Evolutionary conservation across 2,888 invertebrate species (phyloP).

Genomic region (Noctua janthina): DNA sequence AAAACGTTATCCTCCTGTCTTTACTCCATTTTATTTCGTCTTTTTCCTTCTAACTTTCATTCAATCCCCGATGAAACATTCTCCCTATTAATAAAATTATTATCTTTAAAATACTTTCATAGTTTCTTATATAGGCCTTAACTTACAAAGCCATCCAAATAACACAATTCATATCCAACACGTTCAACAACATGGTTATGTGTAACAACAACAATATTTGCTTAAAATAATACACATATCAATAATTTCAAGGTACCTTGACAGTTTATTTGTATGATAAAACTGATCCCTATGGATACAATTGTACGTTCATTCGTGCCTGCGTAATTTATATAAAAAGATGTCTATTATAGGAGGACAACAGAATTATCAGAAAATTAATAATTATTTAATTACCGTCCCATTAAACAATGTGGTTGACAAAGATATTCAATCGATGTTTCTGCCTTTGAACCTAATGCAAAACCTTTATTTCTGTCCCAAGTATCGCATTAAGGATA

Average conservation of each 20-base stretch:
- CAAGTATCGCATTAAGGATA: constrained; percentile 54
- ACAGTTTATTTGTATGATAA: neutral
- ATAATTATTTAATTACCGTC: neutral
- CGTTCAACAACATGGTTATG: neutral
- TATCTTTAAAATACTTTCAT: too few species aligned
- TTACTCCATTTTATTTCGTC: too few species aligned
- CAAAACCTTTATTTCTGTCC: constrained; percentile 36
- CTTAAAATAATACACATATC: neutral
- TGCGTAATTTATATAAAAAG: neutral
- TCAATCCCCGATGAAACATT: neutral
- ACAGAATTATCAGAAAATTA: neutral
- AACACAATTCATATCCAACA: neutral
- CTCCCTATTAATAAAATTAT: too few species aligned
- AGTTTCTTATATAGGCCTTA: too few species aligned
- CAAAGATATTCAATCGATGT: constrained; percentile 47
- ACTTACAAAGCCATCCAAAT: neutral
- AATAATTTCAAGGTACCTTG: neutral
- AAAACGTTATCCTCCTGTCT: too few species aligned
- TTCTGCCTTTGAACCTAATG: constrained; percentile 45
- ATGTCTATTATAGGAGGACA: neutral
- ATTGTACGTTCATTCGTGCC: neutral
- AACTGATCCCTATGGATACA: neutral
- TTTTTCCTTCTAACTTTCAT: too few species aligned
- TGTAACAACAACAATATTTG: neutral
- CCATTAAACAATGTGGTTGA: constrained; percentile 23